Evolutionary conservation across 2,888 invertebrate genomes (phyloP).

Genomic region (Conomelus anceps): DNA sequence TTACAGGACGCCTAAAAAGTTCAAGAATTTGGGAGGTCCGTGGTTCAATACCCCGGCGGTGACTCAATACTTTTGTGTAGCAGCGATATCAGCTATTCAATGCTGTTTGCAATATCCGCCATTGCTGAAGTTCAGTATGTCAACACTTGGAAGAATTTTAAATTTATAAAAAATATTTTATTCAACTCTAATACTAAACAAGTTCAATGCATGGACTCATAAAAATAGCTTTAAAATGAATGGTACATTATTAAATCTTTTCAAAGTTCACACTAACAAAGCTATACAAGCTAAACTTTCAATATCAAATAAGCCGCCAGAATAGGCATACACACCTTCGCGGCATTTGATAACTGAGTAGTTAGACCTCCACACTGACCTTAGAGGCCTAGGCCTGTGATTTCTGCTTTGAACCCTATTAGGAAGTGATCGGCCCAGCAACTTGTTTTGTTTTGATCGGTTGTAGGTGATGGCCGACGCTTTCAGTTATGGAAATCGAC

Average conservation of each 20-base stretch:
- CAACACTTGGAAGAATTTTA: too few relatives aligned
- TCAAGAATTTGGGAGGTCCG: too few relatives aligned
- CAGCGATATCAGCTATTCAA: too few relatives aligned
- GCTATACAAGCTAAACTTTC: not conserved
- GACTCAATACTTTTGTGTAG: too few relatives aligned
- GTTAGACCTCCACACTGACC: not conserved
- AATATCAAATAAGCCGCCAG: not conserved
- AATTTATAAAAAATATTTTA: too few relatives aligned
- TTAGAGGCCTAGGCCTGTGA: not conserved
- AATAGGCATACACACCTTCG: not conserved
- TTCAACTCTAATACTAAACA: too few relatives aligned
- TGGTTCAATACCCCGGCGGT: too few relatives aligned
- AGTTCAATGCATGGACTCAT: too few relatives aligned
- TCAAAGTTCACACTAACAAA: not conserved
- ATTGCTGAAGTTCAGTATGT: too few relatives aligned
- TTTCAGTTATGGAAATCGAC: not conserved
- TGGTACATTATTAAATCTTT: not conserved
- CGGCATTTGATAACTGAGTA: not conserved
- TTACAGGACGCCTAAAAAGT: too few relatives aligned
- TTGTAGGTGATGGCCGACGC: not conserved
- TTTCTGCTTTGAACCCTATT: not conserved
- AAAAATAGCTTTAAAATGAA: too few relatives aligned
- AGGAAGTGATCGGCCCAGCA: not conserved
- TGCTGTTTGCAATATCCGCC: too few relatives aligned
- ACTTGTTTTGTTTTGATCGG: not conserved